Percentiles rank a stretch among this genome's conserved stretches.
Evolutionary conservation across 2,797 vertebrate genomes (phyloP).

Genomic region (Eulemur mongoz): DNA sequence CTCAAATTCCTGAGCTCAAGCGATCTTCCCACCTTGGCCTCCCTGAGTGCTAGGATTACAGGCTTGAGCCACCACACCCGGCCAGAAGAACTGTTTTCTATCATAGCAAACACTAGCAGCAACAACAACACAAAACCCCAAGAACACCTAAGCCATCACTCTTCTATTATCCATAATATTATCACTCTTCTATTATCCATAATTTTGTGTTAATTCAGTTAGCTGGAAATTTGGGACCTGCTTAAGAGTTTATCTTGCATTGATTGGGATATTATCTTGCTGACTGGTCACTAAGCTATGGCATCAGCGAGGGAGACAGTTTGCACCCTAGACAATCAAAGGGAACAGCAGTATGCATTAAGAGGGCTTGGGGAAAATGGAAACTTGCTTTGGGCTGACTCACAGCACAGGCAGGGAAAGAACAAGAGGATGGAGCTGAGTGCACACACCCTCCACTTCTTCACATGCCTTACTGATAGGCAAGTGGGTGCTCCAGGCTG

Average conservation of each 20-base stretch:
- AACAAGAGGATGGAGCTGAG: not conserved
- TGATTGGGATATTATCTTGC: not conserved
- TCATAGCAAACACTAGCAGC: not conserved
- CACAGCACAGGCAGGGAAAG: not conserved
- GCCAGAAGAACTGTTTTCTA: not conserved
- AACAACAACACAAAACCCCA: not conserved
- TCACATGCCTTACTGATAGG: not conserved
- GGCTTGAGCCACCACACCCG: accelerated
- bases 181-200: not conserved
- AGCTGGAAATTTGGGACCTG: not conserved
- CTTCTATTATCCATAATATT: not conserved
- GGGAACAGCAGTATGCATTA: not conserved
- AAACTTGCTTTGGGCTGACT: conserved; percentile 5
- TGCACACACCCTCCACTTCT: not conserved
- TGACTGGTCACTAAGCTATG: not conserved
- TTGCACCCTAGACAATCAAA: not conserved
- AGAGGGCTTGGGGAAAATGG: not conserved
- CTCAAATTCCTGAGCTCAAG: no score
- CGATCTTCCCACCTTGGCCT: no score
- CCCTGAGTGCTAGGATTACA: no score
- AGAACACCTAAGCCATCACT: not conserved
- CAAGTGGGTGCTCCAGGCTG: not conserved
- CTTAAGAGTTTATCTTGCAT: not conserved
- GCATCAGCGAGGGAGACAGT: not conserved
- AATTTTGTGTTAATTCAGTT: not conserved